A percentile compares a stretch with the other conserved stretches of the same genome.
Conservation (phyloP, 2,797 vertebrate genomes). For the Anguilla anguilla region DNA sequence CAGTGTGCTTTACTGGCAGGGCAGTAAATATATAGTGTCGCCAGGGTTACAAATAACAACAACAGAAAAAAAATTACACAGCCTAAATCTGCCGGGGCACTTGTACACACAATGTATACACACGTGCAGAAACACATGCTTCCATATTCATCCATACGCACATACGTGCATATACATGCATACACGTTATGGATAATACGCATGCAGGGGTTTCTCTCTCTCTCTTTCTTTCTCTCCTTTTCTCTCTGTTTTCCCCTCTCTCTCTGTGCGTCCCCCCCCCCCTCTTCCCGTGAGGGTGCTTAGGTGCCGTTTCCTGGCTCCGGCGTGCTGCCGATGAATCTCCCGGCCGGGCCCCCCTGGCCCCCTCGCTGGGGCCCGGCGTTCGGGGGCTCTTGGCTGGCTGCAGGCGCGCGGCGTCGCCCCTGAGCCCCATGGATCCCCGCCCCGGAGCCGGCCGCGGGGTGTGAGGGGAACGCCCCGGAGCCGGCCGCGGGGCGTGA, state of each 20-base stretch:
- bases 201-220: neutral
- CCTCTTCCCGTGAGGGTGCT: constrained; percentile 57
- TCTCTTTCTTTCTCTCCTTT: neutral
- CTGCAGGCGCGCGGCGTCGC: constrained; percentile 42
- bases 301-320: neutral
- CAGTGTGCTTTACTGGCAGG: neutral
- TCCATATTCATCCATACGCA: neutral
- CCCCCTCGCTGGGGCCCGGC: constrained; percentile 19
- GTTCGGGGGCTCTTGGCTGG: constrained; percentile 41
- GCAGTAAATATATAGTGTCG: neutral
- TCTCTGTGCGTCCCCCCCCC: constrained; percentile 68
- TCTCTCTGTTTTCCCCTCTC: constrained; percentile 56
- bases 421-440: constrained; percentile 60
- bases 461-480: constrained; percentile 43
- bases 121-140: neutral
- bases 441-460: constrained; percentile 54
- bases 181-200: neutral
- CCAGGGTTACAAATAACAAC: neutral
- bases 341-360: neutral
- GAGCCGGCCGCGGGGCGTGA: too few relatives aligned
- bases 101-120: neutral
- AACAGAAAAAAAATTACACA: neutral
- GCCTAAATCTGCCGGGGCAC: neutral
- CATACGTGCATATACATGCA: neutral
- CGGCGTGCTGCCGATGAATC: neutral